phyloP scores from a whole-genome alignment of 2,888 invertebrate genomes.

The Sthenelais limicola region DNA sequence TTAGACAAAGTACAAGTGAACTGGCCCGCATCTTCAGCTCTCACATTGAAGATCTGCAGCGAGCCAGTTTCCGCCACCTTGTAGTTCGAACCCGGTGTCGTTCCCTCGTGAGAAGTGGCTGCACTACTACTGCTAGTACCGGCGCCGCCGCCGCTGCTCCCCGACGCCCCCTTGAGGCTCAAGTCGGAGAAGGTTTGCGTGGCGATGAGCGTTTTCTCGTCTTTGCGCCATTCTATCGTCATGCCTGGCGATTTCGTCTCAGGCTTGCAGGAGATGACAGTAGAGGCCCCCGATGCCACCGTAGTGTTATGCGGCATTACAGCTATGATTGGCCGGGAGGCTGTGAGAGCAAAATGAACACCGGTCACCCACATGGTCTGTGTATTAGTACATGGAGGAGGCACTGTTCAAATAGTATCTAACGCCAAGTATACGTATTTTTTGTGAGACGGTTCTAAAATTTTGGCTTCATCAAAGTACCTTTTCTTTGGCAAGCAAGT shows the following conservation, averaged over 20 bases:
- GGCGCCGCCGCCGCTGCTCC: not conserved
- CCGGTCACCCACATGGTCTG: too few species aligned
- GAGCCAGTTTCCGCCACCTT: constrained; percentile 49
- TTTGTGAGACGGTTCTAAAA: too few species aligned
- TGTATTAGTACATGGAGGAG: too few species aligned
- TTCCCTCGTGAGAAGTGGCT: constrained; percentile 1
- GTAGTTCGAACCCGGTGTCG: constrained; percentile 23
- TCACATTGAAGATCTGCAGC: constrained; percentile 49
- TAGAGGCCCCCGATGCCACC: constrained; percentile 30
- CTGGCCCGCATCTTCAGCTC: constrained; percentile 46
- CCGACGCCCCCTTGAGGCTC: not conserved
- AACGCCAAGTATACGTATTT: too few species aligned
- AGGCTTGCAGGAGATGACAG: constrained; percentile 40
- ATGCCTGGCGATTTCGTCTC: not conserved
- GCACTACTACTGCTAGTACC: not conserved
- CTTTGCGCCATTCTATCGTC: constrained; percentile 38
- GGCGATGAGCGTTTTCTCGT: constrained; percentile 25
- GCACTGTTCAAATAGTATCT: too few species aligned
- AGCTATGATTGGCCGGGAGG: constrained; percentile 28
- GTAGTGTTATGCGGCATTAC: constrained; percentile 43
- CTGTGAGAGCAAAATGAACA: too few species aligned
- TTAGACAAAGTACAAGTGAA: constrained; percentile 50
- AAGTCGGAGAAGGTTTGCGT: not conserved
- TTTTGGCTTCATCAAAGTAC: too few species aligned
- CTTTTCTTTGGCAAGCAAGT: too few species aligned